Base-by-base conservation (phyloP, 2,888 invertebrate species). In the Acronicta leporina region DNA sequence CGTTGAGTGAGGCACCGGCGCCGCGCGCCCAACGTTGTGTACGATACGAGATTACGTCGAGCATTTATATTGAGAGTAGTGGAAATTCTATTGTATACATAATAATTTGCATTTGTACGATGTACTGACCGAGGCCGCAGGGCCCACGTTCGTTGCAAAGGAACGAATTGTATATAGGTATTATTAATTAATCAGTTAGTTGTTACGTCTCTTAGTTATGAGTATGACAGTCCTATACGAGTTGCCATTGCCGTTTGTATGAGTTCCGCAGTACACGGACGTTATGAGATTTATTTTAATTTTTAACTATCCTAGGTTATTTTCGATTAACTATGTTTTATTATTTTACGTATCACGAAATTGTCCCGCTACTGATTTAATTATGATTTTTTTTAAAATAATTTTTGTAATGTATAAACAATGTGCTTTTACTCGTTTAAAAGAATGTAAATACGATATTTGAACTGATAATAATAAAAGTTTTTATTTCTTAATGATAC, bases 401-500 rank as follows among this genome's bases (percentile, higher is more conserved):
- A 87, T 87, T 87, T 87, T 84, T 84, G 77, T 80, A 86, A 86
- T 90, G 87, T 91, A 86, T 91, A 92, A 90, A 93, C 88, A 91
- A 92, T 91, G 92, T 93, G 93, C 94, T 94, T 94, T 92, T 93
- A 92, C 88, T 93, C 89, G 90, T 92, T 92, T 89, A 92, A 94
- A 94, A 89, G 85, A 91, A 88, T 95, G 95, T 95, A 95, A 93
- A 95, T 95, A 95, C 87, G 94, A 94, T 94, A 94, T 94, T 94
- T 94, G 95, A 95, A 95, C 95, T 95, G 95, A 95, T 94, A 94
- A 94, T 94, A 95, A 95, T 94, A 93, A 94, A 92, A 92, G 91
- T 90, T 90, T 91, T 92, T 94, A 94, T 94, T 94, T 94, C 94
- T 86, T 93, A 92, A 92, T 91, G 90, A 91, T 67, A 77, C 55